phyloP scores from a whole-genome alignment of 1,140 invertebrate species.

The Drosophila sturtevanti region DNA sequence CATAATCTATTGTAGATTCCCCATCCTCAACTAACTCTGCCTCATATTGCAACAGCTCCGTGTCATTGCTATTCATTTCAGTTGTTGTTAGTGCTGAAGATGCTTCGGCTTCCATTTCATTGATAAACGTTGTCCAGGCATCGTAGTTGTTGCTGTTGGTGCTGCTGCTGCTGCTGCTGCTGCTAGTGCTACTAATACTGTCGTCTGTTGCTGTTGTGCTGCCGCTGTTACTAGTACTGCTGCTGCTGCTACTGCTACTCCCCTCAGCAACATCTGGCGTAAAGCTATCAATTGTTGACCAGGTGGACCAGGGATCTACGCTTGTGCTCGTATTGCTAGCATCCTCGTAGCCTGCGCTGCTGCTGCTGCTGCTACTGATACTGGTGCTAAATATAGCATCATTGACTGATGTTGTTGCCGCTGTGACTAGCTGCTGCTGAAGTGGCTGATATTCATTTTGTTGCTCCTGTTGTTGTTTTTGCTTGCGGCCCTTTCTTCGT shows the following conservation, averaged over 20 bases:
- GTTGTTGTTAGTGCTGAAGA: conserved; percentile 34
- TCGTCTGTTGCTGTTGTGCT: conserved; percentile 63
- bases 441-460: conserved; percentile 19
- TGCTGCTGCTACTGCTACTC: conserved; percentile 38
- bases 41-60: conserved; percentile 61
- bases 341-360: conserved; percentile 17
- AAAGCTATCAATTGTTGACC: conserved; percentile 63
- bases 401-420: conserved; percentile 20
- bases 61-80: conserved; percentile 41
- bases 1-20: conserved; percentile 45
- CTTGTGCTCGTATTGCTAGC: conserved; percentile 52
- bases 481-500: conserved; percentile 66
- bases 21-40: conserved; percentile 52
- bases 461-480: conserved; percentile 27
- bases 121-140: conserved; percentile 62
- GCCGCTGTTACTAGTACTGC: conserved; percentile 35
- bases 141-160: conserved; percentile 59
- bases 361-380: conserved; percentile 36
- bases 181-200: conserved; percentile 65
- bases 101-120: conserved; percentile 58
- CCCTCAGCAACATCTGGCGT: conserved; percentile 29
- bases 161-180: conserved; percentile 40
- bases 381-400: conserved; percentile 10
- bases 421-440: conserved; percentile 15
- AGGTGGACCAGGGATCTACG: conserved; percentile 59